Percentiles rank a stretch among this genome's conserved stretches.
Evolutionary conservation across 2,888 invertebrate genomes (phyloP).

Genomic region (Lasioglossum villosulum): DNA sequence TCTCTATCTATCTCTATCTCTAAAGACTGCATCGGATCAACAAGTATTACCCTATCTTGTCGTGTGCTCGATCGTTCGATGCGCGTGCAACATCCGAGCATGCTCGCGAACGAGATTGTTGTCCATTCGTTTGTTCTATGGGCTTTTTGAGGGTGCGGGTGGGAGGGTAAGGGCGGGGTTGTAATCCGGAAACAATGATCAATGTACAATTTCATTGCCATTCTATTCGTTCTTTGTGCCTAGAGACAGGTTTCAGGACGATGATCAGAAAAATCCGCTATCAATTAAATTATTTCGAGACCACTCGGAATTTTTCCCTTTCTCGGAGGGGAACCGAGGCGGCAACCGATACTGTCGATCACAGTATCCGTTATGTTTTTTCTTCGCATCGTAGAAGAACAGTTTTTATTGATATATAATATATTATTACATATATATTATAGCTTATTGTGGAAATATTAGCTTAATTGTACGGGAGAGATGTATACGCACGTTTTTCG

Average conservation of each 20-base stretch:
- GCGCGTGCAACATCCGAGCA: slow-evolving; percentile 42
- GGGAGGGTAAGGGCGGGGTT: not conserved
- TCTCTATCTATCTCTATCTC: slow-evolving; percentile 53
- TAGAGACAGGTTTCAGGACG: slow-evolving; percentile 12
- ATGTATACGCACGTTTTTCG: not conserved
- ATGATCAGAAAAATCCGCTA: not conserved
- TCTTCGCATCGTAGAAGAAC: slow-evolving; percentile 26
- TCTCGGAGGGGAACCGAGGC: not conserved
- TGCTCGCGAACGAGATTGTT: slow-evolving; percentile 34
- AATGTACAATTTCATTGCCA: slow-evolving; percentile 31
- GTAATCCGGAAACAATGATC: not conserved
- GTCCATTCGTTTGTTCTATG: slow-evolving; percentile 20
- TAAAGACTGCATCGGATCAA: slow-evolving; percentile 80
- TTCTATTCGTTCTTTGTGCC: slow-evolving; percentile 39
- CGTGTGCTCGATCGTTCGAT: slow-evolving; percentile 55
- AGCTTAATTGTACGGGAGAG: slow-evolving; percentile 24
- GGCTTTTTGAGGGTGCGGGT: not conserved
- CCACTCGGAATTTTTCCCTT: not conserved
- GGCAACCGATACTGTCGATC: slow-evolving; percentile 1
- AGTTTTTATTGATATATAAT: slow-evolving; percentile 34
- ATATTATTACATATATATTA: slow-evolving; percentile 12
- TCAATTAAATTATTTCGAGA: slow-evolving; percentile 40
- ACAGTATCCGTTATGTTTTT: slow-evolving; percentile 31
- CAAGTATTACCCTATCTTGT: slow-evolving; percentile 64
- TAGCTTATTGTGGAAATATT: slow-evolving; percentile 27